phyloP scores from a whole-genome alignment of 2,113 vertebrate genomes.

The Pundamilia nyererei region DNA sequence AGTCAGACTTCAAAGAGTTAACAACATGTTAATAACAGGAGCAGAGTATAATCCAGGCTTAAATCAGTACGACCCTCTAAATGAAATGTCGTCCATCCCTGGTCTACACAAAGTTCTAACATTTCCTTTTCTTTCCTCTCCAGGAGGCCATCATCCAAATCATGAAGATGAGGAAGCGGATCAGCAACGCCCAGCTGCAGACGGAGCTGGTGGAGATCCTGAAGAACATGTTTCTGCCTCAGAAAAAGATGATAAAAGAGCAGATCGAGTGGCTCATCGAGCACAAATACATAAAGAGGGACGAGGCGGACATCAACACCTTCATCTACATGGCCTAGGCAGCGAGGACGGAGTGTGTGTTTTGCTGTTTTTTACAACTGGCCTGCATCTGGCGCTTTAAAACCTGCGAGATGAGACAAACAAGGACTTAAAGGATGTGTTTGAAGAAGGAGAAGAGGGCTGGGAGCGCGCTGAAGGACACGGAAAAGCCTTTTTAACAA shows the following conservation, averaged over 20 bases:
- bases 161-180: conserved; percentile 99
- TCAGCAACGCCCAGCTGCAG: conserved; percentile 96
- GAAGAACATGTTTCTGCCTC: conserved; percentile 99
- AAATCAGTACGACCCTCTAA: not conserved
- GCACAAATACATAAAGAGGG: conserved; percentile 97
- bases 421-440: not conserved
- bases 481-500: not conserved
- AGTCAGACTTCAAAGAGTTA: not conserved
- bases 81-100: fast-evolving
- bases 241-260: conserved; percentile 99
- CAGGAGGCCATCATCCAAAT: conserved; percentile 99
- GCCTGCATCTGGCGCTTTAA: conserved; percentile 4
- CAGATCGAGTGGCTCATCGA: conserved; percentile 99
- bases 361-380: not conserved
- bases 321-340: conserved; percentile 93
- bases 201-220: conserved; percentile 99
- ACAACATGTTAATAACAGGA: not conserved
- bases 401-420: not conserved
- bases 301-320: conserved; percentile 93
- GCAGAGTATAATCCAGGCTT: not conserved
- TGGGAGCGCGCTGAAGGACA: not conserved
- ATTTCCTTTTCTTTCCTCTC: not conserved
- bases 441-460: not conserved
- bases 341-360: not conserved
- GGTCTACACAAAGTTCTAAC: not conserved